Evolutionary conservation across 2,797 vertebrate species (phyloP), one percentile per base, ranked within the genome.

Genomic region (Petrocephalus schoutedeni): DNA sequence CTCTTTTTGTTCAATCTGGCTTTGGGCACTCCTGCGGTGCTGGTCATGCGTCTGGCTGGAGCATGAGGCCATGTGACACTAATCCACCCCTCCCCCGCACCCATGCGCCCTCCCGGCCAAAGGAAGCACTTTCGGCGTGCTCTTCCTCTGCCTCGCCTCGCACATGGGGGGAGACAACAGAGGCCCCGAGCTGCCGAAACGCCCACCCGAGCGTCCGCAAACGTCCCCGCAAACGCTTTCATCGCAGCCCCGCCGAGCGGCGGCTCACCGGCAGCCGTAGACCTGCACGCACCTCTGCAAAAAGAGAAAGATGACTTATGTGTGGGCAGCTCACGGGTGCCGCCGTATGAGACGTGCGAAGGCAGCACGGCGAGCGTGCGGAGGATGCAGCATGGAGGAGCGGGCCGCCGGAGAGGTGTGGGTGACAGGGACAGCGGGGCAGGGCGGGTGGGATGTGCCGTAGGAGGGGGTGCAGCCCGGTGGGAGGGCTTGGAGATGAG

Each of bases 21-120:
- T 93, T 91, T 93, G 91, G 92, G 91, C 91, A 88, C 91, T 91
- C 90, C 91, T 88, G 88, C 90, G 90, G 91, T 90, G 91, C 85
- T 89, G 92, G 92, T 93, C 92, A 93, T 93, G 92, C 91, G 92
- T 91, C 91, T 91, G 91, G 90, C 90, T 91, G 92, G 90, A 90
- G 88, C 89, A 90, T 85, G 89, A 90, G 88, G 90, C 91, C 92
- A 92, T 93, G 92, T 93, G 92, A 93, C 71, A 90, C 90, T 92
- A 93, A 92, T 93, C 91, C 89, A 89, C 83, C 89, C 58, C 86
- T 89, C 86, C 87, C 87, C 82, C 80, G 41, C 86, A 16, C 83
- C 28, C 59, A 61, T 87, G 61, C 85, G 21, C 53, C 23, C 53
- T 56, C 87, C 67, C 54, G 71, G 67, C 86, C 64, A 49, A 36